Evolutionary conservation across 2,888 invertebrate genomes (phyloP).

Genomic region (Eueremaeus valkanovi): DNA sequence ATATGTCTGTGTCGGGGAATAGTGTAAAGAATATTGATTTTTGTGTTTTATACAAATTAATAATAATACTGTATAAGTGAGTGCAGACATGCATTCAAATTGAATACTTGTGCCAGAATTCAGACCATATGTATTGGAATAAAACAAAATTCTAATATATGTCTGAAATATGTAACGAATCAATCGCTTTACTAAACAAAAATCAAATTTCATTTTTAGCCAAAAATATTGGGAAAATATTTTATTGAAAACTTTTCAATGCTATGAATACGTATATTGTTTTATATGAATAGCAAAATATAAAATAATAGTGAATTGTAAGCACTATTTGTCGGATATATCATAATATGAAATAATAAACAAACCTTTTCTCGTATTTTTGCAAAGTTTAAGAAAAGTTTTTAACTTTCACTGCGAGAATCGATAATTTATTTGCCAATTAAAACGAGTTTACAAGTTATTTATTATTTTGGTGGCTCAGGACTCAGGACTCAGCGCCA

Average conservation of each 20-base stretch:
- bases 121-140: neutral
- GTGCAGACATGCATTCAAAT: too few relatives aligned
- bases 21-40: too few relatives aligned
- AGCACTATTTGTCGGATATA: neutral
- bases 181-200: neutral
- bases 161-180: neutral
- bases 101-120: too few relatives aligned
- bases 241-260: neutral
- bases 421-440: too few relatives aligned
- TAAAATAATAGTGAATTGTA: too few relatives aligned
- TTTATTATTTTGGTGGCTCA: neutral
- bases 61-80: too few relatives aligned
- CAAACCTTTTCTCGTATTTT: neutral
- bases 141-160: constrained; percentile 18
- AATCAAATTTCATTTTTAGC: neutral
- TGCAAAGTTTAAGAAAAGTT: neutral
- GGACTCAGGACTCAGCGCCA: neutral
- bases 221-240: neutral
- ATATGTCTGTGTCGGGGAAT: too few relatives aligned
- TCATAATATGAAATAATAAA: neutral
- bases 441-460: too few relatives aligned
- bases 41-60: too few relatives aligned
- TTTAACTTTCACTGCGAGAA: too few relatives aligned
- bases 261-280: too few relatives aligned
- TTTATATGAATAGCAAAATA: too few relatives aligned